phyloP scores from a whole-genome alignment of 2,113 vertebrate genomes.

The Antigone vipio region DNA sequence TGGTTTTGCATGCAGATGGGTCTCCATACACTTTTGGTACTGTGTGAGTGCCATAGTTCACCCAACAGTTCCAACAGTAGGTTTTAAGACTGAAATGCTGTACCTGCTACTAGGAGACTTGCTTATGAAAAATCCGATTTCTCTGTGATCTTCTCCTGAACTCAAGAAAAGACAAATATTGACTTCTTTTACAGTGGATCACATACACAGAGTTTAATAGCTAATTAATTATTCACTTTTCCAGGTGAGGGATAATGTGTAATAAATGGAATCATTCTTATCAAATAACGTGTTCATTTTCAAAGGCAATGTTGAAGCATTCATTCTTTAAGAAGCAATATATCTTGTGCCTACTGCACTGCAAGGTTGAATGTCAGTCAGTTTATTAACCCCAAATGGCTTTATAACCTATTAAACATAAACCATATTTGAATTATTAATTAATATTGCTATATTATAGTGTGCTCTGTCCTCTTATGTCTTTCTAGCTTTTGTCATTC shows the following conservation, averaged over 20 bases:
- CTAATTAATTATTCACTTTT: not conserved
- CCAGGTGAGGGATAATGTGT: not conserved
- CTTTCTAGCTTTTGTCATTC: not conserved
- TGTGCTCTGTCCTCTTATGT: not conserved
- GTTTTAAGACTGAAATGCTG: not conserved
- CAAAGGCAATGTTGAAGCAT: not conserved
- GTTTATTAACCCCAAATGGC: conserved; percentile 18
- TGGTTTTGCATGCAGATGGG: not conserved
- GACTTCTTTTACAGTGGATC: not conserved
- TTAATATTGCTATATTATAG: not conserved
- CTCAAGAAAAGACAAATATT: not conserved
- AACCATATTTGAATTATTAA: conserved; percentile 22
- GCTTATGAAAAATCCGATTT: not conserved
- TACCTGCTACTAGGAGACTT: not conserved
- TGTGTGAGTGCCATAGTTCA: not conserved
- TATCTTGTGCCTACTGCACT: not conserved
- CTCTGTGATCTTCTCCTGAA: not conserved
- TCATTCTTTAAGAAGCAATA: not conserved
- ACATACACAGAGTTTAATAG: not conserved
- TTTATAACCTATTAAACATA: conserved; percentile 17
- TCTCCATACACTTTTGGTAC: not conserved
- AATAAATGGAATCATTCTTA: not conserved
- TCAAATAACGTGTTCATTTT: not conserved
- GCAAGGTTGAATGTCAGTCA: not conserved
- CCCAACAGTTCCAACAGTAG: not conserved